Evolutionary conservation across 1,140 invertebrate species (phyloP), one percentile per base, ranked within the genome.

Genomic region (Drosophila seguyi): DNA sequence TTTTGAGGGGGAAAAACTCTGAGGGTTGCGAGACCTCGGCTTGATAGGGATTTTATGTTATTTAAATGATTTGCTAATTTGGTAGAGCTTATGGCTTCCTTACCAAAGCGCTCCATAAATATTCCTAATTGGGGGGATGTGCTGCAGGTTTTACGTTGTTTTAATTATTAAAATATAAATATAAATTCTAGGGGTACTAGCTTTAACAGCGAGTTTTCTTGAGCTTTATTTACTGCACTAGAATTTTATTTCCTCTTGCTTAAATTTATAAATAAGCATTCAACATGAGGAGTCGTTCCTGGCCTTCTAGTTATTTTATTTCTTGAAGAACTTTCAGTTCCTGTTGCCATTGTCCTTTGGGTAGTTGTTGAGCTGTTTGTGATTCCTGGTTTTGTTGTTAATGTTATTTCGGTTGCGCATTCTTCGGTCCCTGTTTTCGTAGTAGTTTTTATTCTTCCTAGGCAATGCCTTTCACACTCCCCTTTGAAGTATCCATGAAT

Each of bases 61-160:
- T 71, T 75, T 72, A 79, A 87, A 58, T 72, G 83, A 59, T 73
- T 71, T 65, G 75, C 84, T 79, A 88, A 86, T 86, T 86, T 88
- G 36, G 27, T 1, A 39, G 22, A 72, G 68, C 68, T 72, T 72
- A 42, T 59, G 66, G 20, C 27, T 11, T 48, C 22, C 52, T 13
- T 45, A 47, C 7, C 8, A 50, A 69, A 36, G 6, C 4, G 67
- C 22, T 22, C 0, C 44, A 22, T 59, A 72, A 72, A 71, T 34
- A 69, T 39, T 57, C 25, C 52, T 34, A 72, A 71, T 72, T 72
- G 45, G 22, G 4, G 25, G 14, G 22, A 25, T 14, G 6, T 22
- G 20, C 1, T 6, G 22, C 5, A 5, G 39, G 10, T 8, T 3
- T 42, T 20, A 10, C 6, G 6, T 38, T 14, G n/a, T n/a, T 3